Evolutionary conservation across 2,113 vertebrate species (phyloP), one percentile per base, ranked within the genome.

Genomic region (Syrrhaptes paradoxus): DNA sequence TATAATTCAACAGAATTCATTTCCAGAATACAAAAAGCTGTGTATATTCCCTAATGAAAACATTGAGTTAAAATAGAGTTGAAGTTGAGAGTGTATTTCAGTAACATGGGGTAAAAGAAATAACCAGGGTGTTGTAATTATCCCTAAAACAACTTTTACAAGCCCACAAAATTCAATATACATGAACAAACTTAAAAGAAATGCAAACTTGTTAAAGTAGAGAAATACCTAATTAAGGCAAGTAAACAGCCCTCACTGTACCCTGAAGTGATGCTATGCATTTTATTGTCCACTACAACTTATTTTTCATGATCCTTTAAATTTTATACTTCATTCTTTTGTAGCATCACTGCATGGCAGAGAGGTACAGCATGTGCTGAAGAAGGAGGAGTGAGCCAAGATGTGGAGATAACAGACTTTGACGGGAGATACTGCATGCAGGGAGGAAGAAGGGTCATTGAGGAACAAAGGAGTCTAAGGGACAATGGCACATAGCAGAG

Each of bases 81-180:
- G 84, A 87, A 85, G 20, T 49, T 82, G 24, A 51, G 58, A 84
- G 17, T 65, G 38, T 9, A 28, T 84, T 90, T 92, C 62, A 68
- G 81, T 87, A 79, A 87, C 87, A 87, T 77, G 19, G 46, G 85
- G 63, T 62, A 89, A 94, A 95, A 85, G 26, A 75, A 84, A 89
- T 54, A 67, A 92, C 26, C 13, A 76, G 49, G 31, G 25, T 92
- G 25, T 55, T 94, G 45, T 58, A 87, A 85, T 91, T 89, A 87
- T 78, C 52, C 45, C 36, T 57, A 54, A 79, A 89, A 34, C 32
- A 81, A 58, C 34, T 49, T 90, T 49, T 63, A 63, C 38, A 84
- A 70, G 34, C 57, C 21, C 65, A 55, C 26, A 58, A 67, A 87
- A 78, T 85, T 74, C 66, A 71, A 22, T 19, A 91, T 41, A 72